Percentiles rank a stretch among this genome's conserved stretches.
phyloP scores from a whole-genome alignment of 2,113 vertebrate genomes.

The Petaurus breviceps region DNA sequence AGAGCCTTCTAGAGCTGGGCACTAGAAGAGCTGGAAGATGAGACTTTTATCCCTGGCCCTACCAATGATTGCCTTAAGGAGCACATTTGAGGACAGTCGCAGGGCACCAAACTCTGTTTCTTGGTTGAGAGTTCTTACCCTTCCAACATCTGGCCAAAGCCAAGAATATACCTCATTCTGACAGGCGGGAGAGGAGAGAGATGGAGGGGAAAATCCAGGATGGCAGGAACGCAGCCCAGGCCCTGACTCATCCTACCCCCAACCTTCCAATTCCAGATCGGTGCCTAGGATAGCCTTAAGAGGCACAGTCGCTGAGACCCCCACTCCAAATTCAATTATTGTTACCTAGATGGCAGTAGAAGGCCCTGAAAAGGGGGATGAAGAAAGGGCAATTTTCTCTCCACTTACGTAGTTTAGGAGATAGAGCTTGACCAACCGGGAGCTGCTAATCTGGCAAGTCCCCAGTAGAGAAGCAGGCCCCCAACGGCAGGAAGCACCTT shows the following conservation, averaged over 20 bases:
- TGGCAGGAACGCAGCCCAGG: not conserved
- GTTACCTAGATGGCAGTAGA: not conserved
- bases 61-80: not conserved
- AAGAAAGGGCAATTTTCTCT: not conserved
- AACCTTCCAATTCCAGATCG: not conserved
- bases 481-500: not conserved
- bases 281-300: not conserved
- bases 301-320: not conserved
- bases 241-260: not conserved
- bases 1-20: not conserved
- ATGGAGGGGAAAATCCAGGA: not conserved
- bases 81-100: not conserved
- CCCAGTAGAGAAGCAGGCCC: not conserved
- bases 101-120: not conserved
- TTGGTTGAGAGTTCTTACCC: not conserved
- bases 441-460: not conserved
- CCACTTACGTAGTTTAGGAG: not conserved
- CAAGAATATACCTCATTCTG: not conserved
- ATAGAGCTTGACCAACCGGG: not conserved
- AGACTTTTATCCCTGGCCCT: not conserved
- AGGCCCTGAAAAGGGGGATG: not conserved
- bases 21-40: not conserved
- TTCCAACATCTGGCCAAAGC: not conserved
- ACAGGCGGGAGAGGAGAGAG: not conserved
- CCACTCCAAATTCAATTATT: not conserved